Percentiles rank a stretch among this genome's conserved stretches.
Conservation (phyloP, 2,113 vertebrate species). For the Scomber colias region DNA sequence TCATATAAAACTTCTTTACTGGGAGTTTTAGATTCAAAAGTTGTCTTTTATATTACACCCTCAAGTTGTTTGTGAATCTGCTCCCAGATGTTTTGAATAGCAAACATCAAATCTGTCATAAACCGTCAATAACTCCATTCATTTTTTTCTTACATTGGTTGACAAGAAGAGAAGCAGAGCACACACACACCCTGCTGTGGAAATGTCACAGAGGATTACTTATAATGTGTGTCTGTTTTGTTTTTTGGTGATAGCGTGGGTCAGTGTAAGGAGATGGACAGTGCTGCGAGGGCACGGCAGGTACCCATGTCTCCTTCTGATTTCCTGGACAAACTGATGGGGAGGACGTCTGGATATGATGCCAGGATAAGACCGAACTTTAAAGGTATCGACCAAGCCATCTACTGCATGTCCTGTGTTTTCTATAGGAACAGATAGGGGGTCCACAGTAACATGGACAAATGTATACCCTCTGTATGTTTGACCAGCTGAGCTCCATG, state of each 20-base stretch:
- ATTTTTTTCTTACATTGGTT: not conserved
- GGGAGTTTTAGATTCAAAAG: not conserved
- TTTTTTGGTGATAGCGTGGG: constrained; percentile 85
- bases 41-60: not conserved
- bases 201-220: not conserved
- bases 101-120: not conserved
- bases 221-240: constrained; percentile 20
- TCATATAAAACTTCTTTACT: too few species aligned
- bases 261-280: constrained; percentile 92
- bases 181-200: not conserved
- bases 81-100: not conserved
- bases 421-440: too few species aligned
- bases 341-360: constrained; percentile 96
- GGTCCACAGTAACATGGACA: too few species aligned
- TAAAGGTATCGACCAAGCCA: constrained; percentile 88
- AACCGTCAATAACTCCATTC: not conserved
- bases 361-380: constrained; percentile 98
- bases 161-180: not conserved
- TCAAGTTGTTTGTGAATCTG: not conserved
- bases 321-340: constrained; percentile 98
- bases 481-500: too few species aligned
- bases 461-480: too few species aligned
- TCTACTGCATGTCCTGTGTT: not conserved
- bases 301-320: constrained; percentile 96
- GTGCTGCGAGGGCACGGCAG: constrained; percentile 84